Percentiles rank a stretch among this genome's conserved stretches.
Evolutionary conservation across 1,140 invertebrate genomes (phyloP).

Genomic region (Camponotus vicinus): DNA sequence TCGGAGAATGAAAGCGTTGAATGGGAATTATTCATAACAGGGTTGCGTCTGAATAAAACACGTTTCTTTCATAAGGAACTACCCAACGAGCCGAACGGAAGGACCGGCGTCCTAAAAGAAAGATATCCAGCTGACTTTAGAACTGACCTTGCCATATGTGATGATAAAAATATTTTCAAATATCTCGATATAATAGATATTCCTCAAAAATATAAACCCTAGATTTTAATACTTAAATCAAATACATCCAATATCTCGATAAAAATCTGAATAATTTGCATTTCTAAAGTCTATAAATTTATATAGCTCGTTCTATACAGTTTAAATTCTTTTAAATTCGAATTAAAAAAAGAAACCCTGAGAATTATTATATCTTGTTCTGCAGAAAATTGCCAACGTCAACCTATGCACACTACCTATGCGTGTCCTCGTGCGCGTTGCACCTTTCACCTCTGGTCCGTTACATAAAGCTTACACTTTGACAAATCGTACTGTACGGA

Average conservation of each 20-base stretch:
- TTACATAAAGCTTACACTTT: conserved; percentile 54
- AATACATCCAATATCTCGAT: not conserved
- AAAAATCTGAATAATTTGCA: not conserved
- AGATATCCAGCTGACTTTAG: conserved; percentile 10
- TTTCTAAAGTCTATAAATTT: not conserved
- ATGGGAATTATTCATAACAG: conserved; percentile 70
- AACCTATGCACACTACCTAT: no score
- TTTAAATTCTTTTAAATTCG: not conserved
- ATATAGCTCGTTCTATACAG: not conserved
- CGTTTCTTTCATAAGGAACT: conserved; percentile 70
- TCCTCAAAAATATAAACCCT: not conserved
- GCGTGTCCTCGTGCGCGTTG: conserved; percentile 23
- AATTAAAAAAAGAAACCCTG: not conserved
- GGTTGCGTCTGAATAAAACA: conserved; percentile 66
- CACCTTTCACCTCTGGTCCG: conserved; percentile 51
- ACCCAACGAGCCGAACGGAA: not conserved
- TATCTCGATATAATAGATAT: not conserved
- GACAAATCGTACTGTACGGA: conserved; percentile 24
- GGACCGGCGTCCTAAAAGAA: not conserved
- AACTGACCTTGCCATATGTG: not conserved
- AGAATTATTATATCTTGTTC: no score
- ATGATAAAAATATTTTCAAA: not conserved
- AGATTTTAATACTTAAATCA: not conserved
- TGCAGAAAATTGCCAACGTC: conserved; percentile 1
- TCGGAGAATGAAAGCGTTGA: conserved; percentile 53